Conservation (phyloP, 64 coral and sea anemone species). For the Dendrophyllia cribrosa region DNA sequence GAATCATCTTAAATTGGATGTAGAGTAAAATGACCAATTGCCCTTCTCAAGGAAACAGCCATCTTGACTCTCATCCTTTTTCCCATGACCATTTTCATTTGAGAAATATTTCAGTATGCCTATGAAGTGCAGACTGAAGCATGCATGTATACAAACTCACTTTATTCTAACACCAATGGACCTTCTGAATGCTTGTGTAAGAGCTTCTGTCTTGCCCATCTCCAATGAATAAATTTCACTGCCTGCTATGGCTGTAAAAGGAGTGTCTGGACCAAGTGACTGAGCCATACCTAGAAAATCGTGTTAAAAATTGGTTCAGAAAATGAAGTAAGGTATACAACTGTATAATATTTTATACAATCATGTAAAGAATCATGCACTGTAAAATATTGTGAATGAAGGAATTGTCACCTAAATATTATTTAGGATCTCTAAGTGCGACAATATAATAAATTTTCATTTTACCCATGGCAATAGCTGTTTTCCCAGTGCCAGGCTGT, state of each 20-base stretch:
- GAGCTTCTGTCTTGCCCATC: conserved; percentile 98
- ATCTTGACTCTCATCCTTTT: too few species aligned
- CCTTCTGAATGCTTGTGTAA: conserved; percentile 96
- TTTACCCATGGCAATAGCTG: conserved; percentile 98
- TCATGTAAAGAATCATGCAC: neutral
- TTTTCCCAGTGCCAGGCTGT: conserved; percentile 99
- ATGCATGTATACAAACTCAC: conserved; percentile 47
- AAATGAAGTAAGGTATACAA: neutral
- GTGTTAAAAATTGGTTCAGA: neutral
- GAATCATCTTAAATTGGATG: too few species aligned
- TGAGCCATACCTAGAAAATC: conserved; percentile 84
- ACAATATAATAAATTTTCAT: neutral
- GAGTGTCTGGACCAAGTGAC: conserved; percentile 96
- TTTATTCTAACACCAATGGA: conserved; percentile 99
- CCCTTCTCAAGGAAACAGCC: too few species aligned
- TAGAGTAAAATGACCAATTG: too few species aligned
- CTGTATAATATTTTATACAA: neutral
- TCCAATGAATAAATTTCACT: conserved; percentile 99
- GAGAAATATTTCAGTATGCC: neutral
- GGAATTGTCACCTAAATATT: too few species aligned
- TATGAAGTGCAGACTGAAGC: neutral
- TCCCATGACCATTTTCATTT: too few species aligned
- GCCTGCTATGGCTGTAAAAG: conserved; percentile 94
- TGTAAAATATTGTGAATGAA: too few species aligned
- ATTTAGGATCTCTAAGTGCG: too few species aligned